Percentiles rank a stretch among this genome's conserved stretches.
Conservation (phyloP, 92 coral and sea anemone genomes). For the Palythoa grandiflora region DNA sequence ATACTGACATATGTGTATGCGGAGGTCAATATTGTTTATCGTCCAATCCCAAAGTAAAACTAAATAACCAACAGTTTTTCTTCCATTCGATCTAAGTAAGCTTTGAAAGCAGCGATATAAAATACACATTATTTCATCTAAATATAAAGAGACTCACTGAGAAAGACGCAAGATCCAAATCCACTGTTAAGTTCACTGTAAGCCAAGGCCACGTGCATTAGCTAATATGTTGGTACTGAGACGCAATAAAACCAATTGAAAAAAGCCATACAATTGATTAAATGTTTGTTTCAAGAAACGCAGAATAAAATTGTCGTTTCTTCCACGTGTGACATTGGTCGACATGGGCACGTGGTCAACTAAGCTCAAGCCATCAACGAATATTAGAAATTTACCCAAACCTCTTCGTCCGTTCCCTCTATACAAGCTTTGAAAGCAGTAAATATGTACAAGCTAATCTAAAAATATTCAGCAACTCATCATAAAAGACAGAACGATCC, state of each 20-base stretch:
- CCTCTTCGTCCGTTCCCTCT: slow-evolving; percentile 6
- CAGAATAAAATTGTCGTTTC: neutral
- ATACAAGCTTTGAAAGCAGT: slow-evolving; percentile 4
- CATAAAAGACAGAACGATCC: neutral
- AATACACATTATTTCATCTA: neutral
- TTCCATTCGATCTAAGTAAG: neutral
- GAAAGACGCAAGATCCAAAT: neutral
- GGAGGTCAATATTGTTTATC: no score
- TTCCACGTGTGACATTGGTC: neutral
- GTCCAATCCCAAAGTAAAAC: no score
- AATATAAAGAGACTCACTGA: neutral
- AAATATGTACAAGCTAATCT: neutral
- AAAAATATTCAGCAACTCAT: neutral
- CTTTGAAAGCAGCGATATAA: neutral
- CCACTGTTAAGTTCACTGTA: no score
- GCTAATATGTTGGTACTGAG: neutral
- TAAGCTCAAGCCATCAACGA: neutral
- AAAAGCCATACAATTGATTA: no score
- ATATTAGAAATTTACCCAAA: neutral
- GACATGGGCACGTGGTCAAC: neutral
- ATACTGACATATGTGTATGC: no score
- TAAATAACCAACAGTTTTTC: no score
- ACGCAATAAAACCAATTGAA: no score
- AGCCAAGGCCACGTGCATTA: neutral
- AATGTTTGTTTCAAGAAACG: neutral